Evolutionary conservation across 2,888 invertebrate species (phyloP).

Genomic region (Creontiades dilutus): DNA sequence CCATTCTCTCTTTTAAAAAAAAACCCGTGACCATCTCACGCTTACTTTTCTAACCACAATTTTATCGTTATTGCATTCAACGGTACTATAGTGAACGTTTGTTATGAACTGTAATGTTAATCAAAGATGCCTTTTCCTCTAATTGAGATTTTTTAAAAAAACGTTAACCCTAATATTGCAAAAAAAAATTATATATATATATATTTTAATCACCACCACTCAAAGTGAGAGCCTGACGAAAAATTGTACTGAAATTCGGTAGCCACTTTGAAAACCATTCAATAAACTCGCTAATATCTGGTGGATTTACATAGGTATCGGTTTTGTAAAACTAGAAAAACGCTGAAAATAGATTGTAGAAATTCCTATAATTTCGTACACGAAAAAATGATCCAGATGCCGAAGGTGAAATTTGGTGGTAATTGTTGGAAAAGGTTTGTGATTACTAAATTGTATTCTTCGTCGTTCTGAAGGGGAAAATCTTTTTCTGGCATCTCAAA

Average conservation of each 20-base stretch:
- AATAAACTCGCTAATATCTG: background rate
- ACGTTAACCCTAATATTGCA: background rate
- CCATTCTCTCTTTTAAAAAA: too few relatives aligned
- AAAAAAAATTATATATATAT: background rate
- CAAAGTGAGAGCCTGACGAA: background rate
- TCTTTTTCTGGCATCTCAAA: too few relatives aligned
- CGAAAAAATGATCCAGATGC: background rate
- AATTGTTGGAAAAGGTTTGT: too few relatives aligned
- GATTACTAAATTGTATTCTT: too few relatives aligned
- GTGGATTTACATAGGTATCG: background rate
- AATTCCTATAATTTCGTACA: background rate
- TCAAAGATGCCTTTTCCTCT: slow-evolving; percentile 28
- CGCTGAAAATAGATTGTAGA: slow-evolving; percentile 10
- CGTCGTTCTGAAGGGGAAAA: too few relatives aligned
- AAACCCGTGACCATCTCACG: too few relatives aligned
- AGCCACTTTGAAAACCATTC: background rate
- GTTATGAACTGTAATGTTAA: background rate
- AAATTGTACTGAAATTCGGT: background rate
- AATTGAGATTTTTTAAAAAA: background rate
- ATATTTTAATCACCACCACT: slow-evolving; percentile 3
- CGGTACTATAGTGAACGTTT: background rate
- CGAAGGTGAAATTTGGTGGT: too few relatives aligned
- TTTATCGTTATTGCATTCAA: background rate
- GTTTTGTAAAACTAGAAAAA: background rate
- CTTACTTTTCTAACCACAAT: background rate